Conservation (phyloP, 2,888 invertebrate species). For the Micoletzkya japonica region DNA sequence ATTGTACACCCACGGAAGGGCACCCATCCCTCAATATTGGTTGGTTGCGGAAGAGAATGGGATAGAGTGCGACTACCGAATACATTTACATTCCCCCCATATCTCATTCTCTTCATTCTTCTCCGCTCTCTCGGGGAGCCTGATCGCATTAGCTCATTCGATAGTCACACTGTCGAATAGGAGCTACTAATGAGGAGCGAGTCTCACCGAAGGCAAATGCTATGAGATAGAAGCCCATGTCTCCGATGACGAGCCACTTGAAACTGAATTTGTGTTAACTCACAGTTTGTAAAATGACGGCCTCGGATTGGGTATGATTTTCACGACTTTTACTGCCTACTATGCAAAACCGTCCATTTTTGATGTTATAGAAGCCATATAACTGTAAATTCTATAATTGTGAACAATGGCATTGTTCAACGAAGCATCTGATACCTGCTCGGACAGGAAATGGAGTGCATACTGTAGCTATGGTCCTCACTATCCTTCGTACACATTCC, state of each 20-base stretch:
- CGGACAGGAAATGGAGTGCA: background rate
- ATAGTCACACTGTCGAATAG: too few relatives aligned
- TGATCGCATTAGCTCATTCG: too few relatives aligned
- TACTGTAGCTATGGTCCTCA: background rate
- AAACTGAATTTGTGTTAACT: conserved; percentile 43
- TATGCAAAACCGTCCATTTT: too few relatives aligned
- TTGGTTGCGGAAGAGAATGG: background rate
- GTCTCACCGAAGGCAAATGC: conserved; percentile 46
- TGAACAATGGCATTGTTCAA: too few relatives aligned
- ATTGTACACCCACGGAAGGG: conserved; percentile 71
- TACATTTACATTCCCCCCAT: too few relatives aligned
- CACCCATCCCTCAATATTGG: conserved; percentile 66
- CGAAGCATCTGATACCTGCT: too few relatives aligned
- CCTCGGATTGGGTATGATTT: background rate
- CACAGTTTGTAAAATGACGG: background rate
- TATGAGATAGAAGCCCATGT: conserved; percentile 55
- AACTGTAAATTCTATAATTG: too few relatives aligned
- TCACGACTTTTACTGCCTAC: conserved; percentile 4
- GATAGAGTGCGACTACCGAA: background rate
- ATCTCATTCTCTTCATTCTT: too few relatives aligned
- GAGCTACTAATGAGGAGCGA: background rate
- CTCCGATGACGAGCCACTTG: conserved; percentile 61
- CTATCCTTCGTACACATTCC: conserved; percentile 2
- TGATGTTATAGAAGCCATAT: too few relatives aligned
- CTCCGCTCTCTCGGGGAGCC: too few relatives aligned